These are phyloP conservation scores for Podotricha telesiphe DNA, from an alignment of 2,888 invertebrate species.

Conservation along the genomic window DNA sequence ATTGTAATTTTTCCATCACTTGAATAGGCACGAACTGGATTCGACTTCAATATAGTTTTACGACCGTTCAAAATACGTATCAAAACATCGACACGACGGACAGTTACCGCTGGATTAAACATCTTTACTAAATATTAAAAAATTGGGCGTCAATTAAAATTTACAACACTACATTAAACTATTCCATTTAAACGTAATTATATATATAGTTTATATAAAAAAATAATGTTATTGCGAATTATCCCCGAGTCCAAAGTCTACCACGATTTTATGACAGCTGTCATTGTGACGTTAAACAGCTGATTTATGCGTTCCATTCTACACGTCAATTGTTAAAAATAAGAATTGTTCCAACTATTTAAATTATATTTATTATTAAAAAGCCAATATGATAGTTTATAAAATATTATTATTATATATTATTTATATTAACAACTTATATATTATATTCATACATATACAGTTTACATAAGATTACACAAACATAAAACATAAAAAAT, in stretches of 20 bases:
- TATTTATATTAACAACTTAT: no score
- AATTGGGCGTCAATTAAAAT: constrained; percentile 14
- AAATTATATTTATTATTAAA: no score
- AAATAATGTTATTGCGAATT: constrained; percentile 49
- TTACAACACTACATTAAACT: background rate
- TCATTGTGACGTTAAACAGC: constrained; percentile 46
- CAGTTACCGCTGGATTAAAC: constrained; percentile 72
- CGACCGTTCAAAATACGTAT: constrained; percentile 75
- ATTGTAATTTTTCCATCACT: constrained; percentile 86
- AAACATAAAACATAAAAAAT: no score
- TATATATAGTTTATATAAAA: constrained; percentile 48
- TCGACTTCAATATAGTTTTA: constrained; percentile 66
- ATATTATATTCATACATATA: no score
- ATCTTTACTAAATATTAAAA: constrained; percentile 50
- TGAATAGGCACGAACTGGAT: constrained; percentile 71
- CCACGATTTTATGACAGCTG: constrained; percentile 46
- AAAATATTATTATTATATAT: no score
- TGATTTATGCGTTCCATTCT: constrained; percentile 32
- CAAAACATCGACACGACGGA: constrained; percentile 77
- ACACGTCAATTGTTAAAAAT: background rate
- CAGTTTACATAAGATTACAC: no score
- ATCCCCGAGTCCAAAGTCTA: constrained; percentile 74
- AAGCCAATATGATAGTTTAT: no score
- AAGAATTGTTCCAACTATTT: no score
- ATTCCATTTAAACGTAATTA: constrained; percentile 23